Base-by-base conservation (phyloP, 2,113 vertebrate genomes). In the Passer montanus region DNA sequence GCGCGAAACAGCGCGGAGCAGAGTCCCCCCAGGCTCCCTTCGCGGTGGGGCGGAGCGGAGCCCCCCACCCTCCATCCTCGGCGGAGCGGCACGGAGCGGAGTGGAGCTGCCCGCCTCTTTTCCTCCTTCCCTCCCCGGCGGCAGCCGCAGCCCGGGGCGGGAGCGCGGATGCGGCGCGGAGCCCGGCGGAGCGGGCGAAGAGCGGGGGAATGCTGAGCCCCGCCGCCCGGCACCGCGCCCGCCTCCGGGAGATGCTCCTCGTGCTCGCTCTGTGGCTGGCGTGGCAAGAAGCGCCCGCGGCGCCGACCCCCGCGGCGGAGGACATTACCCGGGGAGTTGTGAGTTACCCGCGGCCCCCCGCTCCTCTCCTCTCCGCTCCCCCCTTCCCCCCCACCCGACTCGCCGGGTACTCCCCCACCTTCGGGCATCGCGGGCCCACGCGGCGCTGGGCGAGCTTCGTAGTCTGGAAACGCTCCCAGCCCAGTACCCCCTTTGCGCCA, bases 291-390 rank as follows among this genome's bases (percentile, higher is more conserved):
- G 95, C 93, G 52, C 28, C 77, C 72, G 96, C 97, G 19, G 98
- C 97, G 44, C 98, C 92, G 80, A 96, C 98, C 92, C 98, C 98
- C 94, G 97, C 98, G 22, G 94, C 97, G 31, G 98, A 98, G 84
- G 98, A 99, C 97, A 97, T 99, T 97, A 98, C 98, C 97, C 97
- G 97, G 41, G 99, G 99, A 97, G 98, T 98, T 98, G 99, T 99
- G 98, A 99, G 99, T 99, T 96, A 69, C 26, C 68, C n/a, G 72
- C 64, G 43, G 23, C 4, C 16, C 50, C 26, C 28, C 28, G 18
- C 26, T 52, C 39, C 82, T 18, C 35, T 15, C 46, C 19, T 18
- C 35, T 15, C 46, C 19, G 30, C 33, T 35, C n/a, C 50, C 30
- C 9, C 18, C 19, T 49, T 11, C 5, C 21, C 17, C 50, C 10